Evolutionary conservation across 2,113 vertebrate genomes (phyloP), one percentile per base, ranked within the genome.

Genomic region (Daphoenositta chrysoptera): DNA sequence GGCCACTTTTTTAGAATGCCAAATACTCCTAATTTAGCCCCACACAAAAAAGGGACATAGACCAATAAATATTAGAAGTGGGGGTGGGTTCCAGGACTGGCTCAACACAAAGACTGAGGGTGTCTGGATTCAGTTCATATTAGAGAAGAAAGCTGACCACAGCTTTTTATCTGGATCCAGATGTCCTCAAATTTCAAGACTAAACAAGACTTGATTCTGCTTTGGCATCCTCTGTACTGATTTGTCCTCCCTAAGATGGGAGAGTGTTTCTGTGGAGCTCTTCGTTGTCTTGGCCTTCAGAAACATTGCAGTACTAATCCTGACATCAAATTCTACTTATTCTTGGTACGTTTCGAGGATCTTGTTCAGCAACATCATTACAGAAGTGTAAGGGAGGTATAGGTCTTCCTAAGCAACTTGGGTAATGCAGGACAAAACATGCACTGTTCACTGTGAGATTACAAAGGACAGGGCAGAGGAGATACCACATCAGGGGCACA

Each of bases 151-250:
- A 94, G 35, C 47, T 53, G 28, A 87, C 76, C 88, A 83, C 39
- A 78, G 58, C 51, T 83, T 94, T 87, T 94, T 39, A 75, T 94
- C 48, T 82, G 61, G 65, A 85, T 79, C 92, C 79, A 95, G 51
- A 89, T 50, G 20, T 92, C 64, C 48, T 94, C 73, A 93, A 10
- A 86, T 92, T 89, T 77, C 57, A 83, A 40, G 17, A 64, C 82
- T 70, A 78, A 92, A 86, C 80, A 94, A 90, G 45, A 56, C 26
- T 73, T 60, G 40, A 35, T 51, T 88, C 51, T 91, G 28, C 48
- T 93, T 90, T 83, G 83, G 51, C 68, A 82, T 40, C 28, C 39
- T 63, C 56, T 73, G 15, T 56, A 26, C 18, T 39, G n/a, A 58
- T 63, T 83, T 54, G 31, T 48, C 57, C 70, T 91, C 61, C 31